Evolutionary conservation across 2,797 vertebrate genomes (phyloP).

Genomic region (Yasuhikotakia modesta): DNA sequence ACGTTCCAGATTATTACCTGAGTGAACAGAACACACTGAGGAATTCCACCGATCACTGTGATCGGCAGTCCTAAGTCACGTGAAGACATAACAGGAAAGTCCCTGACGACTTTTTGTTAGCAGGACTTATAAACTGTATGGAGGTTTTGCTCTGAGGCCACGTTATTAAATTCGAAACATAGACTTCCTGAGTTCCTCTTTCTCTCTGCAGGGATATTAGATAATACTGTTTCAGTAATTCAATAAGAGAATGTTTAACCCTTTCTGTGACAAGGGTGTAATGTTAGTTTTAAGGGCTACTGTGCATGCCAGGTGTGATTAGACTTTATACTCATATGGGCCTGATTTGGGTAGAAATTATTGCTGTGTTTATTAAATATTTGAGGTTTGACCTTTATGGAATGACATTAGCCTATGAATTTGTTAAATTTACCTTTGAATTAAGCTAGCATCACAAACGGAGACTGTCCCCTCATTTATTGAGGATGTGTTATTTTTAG

Average conservation of each 20-base stretch:
- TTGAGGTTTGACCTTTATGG: background rate
- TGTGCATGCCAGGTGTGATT: constrained; percentile 52
- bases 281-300: constrained; percentile 29
- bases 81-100: constrained; percentile 74
- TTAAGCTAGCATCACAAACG: background rate
- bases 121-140: constrained; percentile 65
- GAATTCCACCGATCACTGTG: constrained; percentile 65
- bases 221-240: constrained; percentile 52
- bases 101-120: constrained; percentile 69
- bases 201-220: constrained; percentile 56
- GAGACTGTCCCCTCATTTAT: background rate
- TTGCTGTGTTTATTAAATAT: constrained; percentile 1
- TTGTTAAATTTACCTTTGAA: background rate
- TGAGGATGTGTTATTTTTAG: background rate
- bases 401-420: background rate
- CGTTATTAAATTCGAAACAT: constrained; percentile 63
- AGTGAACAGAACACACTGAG: constrained; percentile 69
- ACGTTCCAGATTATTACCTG: constrained; percentile 65
- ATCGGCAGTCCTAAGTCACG: constrained; percentile 60
- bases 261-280: constrained; percentile 22
- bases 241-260: constrained; percentile 52
- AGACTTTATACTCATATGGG: constrained; percentile 11
- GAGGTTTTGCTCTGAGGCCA: constrained; percentile 45
- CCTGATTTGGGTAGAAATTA: background rate
- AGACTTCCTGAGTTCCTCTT: constrained; percentile 40